A percentile compares a stretch with the other conserved stretches of the same genome.
phyloP scores from a whole-genome alignment of 2,113 vertebrate genomes.

The Pituophis catenifer region DNA sequence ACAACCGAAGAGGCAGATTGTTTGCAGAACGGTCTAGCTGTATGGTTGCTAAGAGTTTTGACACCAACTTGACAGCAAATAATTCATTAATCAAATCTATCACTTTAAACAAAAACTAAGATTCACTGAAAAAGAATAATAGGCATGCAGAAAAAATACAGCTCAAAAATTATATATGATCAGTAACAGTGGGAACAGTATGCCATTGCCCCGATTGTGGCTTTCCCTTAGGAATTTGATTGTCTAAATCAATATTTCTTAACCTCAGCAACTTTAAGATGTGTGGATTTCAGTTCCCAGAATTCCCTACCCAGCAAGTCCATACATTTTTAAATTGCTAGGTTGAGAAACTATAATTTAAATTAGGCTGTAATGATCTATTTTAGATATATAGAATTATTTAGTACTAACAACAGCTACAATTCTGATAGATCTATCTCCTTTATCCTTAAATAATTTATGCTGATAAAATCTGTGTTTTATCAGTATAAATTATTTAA shows the following conservation, averaged over 20 bases:
- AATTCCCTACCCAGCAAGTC: not conserved
- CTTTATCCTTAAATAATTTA: not conserved
- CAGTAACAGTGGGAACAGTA: not conserved
- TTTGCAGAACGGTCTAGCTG: not conserved
- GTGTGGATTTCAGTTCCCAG: not conserved
- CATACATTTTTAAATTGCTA: not conserved
- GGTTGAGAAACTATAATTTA: not conserved
- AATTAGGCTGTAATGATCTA: not conserved
- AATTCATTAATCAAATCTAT: not conserved
- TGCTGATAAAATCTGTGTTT: not conserved
- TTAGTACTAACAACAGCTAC: not conserved
- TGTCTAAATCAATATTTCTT: not conserved
- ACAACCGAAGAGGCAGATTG: not conserved
- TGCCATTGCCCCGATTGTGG: too few species aligned
- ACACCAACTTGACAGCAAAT: not conserved
- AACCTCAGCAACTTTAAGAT: not conserved
- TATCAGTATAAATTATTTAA: not conserved
- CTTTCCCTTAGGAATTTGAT: not conserved
- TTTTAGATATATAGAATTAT: not conserved
- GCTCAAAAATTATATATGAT: not conserved
- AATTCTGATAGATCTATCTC: not conserved
- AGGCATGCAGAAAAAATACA: not conserved
- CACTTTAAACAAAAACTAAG: not conserved
- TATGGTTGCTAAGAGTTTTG: not conserved
- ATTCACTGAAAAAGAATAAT: not conserved